Percentiles rank a stretch among this genome's conserved stretches.
Evolutionary conservation across 2,113 vertebrate species (phyloP).

Genomic region (Uria lomvia): DNA sequence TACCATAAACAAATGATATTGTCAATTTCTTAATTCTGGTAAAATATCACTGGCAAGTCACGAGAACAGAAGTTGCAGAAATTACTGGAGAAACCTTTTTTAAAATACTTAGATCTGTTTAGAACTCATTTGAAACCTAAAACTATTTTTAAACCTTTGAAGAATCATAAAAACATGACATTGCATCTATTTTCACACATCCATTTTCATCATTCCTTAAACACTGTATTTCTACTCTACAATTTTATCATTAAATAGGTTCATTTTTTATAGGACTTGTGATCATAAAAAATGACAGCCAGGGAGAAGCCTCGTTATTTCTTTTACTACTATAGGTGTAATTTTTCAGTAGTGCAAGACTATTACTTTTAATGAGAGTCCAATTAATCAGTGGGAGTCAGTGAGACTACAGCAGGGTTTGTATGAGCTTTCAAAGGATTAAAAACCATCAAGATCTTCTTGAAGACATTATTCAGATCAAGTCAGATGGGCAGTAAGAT

Average conservation of each 20-base stretch:
- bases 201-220: neutral
- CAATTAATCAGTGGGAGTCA: neutral
- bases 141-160: neutral
- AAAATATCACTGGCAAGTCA: conserved; percentile 33
- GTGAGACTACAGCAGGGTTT: neutral
- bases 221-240: neutral
- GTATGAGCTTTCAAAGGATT: neutral
- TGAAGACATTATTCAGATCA: neutral
- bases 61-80: neutral
- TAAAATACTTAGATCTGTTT: neutral
- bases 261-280: neutral
- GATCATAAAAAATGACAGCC: neutral
- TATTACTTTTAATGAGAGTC: neutral
- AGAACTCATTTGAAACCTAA: neutral
- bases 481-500: neutral
- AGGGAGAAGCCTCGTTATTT: neutral
- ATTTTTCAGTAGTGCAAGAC: neutral
- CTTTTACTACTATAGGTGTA: neutral
- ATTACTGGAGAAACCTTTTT: neutral
- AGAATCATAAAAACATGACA: neutral
- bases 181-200: neutral
- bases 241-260: neutral
- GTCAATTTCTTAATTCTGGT: conserved; percentile 52
- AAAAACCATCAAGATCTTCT: neutral
- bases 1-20: conserved; percentile 46